Evolutionary conservation across 2,888 invertebrate species (phyloP), one percentile per base, ranked within the genome.

Genomic region (Tachina fera): DNA sequence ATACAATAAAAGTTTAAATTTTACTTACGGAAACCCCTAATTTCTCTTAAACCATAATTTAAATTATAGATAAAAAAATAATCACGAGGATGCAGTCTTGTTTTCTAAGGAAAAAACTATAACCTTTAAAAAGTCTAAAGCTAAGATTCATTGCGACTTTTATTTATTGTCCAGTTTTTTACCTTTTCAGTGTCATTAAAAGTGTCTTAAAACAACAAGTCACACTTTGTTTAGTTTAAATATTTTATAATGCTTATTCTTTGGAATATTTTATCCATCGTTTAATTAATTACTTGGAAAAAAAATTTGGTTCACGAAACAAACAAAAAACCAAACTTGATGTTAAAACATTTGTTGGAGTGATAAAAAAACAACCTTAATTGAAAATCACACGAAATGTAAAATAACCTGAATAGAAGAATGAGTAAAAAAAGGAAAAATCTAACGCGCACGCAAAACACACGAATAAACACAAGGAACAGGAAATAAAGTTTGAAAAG

Each of bases 281-380:
- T 86, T 79, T 86, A 83, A 86, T 86, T 86, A 86, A 86, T 83
- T 83, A 83, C 82, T 76, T 63, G 3, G 13, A 70, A 77, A n/a
- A 49, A 45, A 58, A 10, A n/a, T 31, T 11, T 13, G 13, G 31
- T 31, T 31, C 31, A 31, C 5, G 31, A 5, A 31, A 31, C 31
- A 31, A 31, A 5, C 2, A 31, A 60, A 51, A 60, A 60, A 47
- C 14, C 9, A 19, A 56, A 19, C n/a, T 51, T 58, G 51, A 65
- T 72, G 39, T n/a, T 58, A 31, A 80, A 61, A 72, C 51, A 67
- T 63, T 79, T 61, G 60, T 51, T 16, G 49, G 19, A 61, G 43
- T 19, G 11, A 77, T 74, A n/a, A 14, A n/a, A 14, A 71, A 60
- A 41, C 56, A 67, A 76, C 60, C 19, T 83, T 86, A 86, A 86